phyloP scores from a whole-genome alignment of 1,140 invertebrate genomes.

The Orussus abietinus region DNA sequence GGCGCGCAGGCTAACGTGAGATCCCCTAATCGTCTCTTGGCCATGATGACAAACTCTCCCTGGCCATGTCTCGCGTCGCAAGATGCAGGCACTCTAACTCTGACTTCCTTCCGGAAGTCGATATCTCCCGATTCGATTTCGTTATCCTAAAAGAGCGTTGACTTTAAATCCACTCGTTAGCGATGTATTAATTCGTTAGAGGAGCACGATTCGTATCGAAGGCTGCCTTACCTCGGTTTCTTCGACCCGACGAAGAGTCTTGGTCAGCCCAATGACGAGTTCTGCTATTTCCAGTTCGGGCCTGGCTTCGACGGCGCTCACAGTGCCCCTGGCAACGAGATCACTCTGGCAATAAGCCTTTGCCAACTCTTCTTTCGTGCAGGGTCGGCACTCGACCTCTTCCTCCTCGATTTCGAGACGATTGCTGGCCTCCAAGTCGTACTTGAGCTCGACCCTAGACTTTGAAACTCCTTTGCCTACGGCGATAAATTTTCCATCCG shows the following conservation, averaged over 20 bases:
- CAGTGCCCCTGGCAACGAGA: conserved; percentile 67
- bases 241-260: conserved; percentile 59
- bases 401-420: conserved; percentile 36
- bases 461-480: too few species aligned
- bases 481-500: too few species aligned
- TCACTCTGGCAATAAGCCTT: conserved; percentile 77
- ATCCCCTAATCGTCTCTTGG: conserved; percentile 66
- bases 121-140: conserved; percentile 37
- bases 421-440: conserved; percentile 62
- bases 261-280: conserved; percentile 64
- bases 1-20: conserved; percentile 71
- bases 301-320: conserved; percentile 62
- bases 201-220: neutral
- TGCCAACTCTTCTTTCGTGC: conserved; percentile 69
- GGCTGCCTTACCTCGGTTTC: conserved; percentile 39
- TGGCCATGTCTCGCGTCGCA: conserved; percentile 68
- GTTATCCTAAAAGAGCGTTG: conserved; percentile 33
- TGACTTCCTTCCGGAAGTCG: conserved; percentile 31
- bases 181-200: neutral
- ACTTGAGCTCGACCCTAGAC: conserved; percentile 61
- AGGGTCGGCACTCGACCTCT: conserved; percentile 69
- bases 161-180: conserved; percentile 2
- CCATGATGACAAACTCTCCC: conserved; percentile 79
- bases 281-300: conserved; percentile 63
- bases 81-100: conserved; percentile 59